Base-by-base conservation (phyloP, 37 sponge, comb jelly and placozoan genomes). In the Dysidea cf. avara region DNA sequence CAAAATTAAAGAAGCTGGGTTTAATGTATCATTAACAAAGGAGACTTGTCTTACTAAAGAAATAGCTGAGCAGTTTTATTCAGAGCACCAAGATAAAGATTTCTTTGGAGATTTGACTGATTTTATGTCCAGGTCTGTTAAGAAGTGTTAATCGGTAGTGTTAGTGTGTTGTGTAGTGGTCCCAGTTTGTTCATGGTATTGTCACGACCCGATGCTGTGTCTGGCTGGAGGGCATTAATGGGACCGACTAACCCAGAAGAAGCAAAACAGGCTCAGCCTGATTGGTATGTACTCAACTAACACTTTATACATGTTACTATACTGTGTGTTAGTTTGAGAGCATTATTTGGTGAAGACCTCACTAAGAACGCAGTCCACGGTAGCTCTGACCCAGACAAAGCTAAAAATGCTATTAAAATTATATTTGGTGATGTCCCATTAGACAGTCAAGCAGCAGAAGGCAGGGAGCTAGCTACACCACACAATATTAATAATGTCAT, bases 151-250 rank as follows among this genome's bases (percentile, higher is more conserved):
- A n/a, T 17, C 7, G 20, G 7, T 28, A n/a, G n/a, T n/a, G n/a
- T n/a, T n/a, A 22, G 25, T 58, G 11, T 11, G 16, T 53, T 21
- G 35, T 47, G 0, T 52, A 92, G 94, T 74, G 97, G 97, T 26
- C 86, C 95, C 21, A 91, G 92, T 25, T 50, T 94, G 75, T 85
- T 97, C 76, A 86, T 97, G 95, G 95, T 97, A 48, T 68, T 97
- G 53, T 82, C 87, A 9, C 73, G 81, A 33, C 76, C 78, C 31
- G 99, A 97, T 63, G 99, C 97, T 29, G 81, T 97, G 0, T 18
- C 35, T 14, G 96, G 92, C 9, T 94, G 90, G 91, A 87, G 97
- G 62, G 85, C 80, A 28, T 46, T 97, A 24, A 85, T 94, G 81
- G 99, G 99, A 37, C 90, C 90, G 4, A 55, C 63, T 14, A 84